Evolutionary conservation across 64 coral and sea anemone species (phyloP).

Genomic region (Acropora yongei): DNA sequence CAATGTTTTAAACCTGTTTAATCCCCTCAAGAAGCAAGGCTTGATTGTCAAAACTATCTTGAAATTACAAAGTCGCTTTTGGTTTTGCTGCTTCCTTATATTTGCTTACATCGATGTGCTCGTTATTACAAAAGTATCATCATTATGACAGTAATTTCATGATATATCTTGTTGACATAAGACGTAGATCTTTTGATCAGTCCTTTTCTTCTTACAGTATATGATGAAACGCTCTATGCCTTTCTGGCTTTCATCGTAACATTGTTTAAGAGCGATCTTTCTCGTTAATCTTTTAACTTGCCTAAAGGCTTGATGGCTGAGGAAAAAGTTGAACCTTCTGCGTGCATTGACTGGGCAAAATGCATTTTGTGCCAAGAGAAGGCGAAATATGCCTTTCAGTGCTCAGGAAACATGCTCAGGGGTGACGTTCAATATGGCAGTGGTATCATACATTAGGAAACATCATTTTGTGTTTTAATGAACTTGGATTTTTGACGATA

Average conservation of each 20-base stretch:
- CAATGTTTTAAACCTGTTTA: neutral
- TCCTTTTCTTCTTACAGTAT: neutral
- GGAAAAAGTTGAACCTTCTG: slow-evolving; percentile 17
- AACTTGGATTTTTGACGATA: slow-evolving; percentile 18
- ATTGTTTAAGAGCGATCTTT: slow-evolving; percentile 9
- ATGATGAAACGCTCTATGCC: neutral
- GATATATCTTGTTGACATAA: neutral
- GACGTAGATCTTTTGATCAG: neutral
- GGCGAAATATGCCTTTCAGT: slow-evolving; percentile 35
- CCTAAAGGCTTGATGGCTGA: slow-evolving; percentile 26
- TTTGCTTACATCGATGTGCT: too few species aligned
- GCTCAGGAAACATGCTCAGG: slow-evolving; percentile 29
- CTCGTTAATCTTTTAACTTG: slow-evolving; percentile 4
- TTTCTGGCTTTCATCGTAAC: slow-evolving; percentile 2
- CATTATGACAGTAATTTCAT: neutral
- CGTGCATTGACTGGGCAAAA: slow-evolving; percentile 58
- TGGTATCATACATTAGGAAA: slow-evolving; percentile 65
- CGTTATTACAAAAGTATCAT: neutral
- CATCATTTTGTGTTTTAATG: slow-evolving; percentile 51
- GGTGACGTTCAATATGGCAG: neutral
- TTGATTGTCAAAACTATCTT: too few species aligned
- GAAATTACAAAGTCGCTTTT: too few species aligned
- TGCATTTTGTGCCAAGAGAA: slow-evolving; percentile 73
- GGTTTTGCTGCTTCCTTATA: neutral
- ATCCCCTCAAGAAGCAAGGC: too few species aligned